Evolutionary conservation across 2,797 vertebrate species (phyloP).

Genomic region (Microctenopoma steveboyesi): DNA sequence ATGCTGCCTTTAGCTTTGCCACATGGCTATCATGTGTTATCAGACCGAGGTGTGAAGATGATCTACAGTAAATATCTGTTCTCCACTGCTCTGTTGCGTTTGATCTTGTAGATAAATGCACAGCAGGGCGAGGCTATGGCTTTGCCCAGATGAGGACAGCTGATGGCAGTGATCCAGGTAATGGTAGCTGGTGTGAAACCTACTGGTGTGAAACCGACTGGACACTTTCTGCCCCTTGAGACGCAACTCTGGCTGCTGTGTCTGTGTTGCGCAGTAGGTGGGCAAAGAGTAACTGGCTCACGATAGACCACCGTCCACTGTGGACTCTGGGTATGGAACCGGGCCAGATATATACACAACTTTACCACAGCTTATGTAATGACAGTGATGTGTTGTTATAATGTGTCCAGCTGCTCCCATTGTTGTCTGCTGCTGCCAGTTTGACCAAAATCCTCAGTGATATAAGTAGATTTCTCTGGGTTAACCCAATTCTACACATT

Average conservation of each 20-base stretch:
- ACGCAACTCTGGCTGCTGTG: slow-evolving; percentile 65
- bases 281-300: slow-evolving; percentile 75
- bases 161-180: background rate
- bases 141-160: slow-evolving; percentile 1
- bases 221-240: slow-evolving; percentile 63
- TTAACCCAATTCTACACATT: too few relatives aligned
- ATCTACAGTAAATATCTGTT: too few relatives aligned
- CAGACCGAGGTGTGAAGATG: too few relatives aligned
- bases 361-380: background rate
- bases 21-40: background rate
- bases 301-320: slow-evolving; percentile 60
- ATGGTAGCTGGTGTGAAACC: slow-evolving; percentile 24
- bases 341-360: slow-evolving; percentile 63
- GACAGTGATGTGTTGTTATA: too few relatives aligned
- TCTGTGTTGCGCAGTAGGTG: slow-evolving; percentile 65
- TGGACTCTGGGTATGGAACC: slow-evolving; percentile 76
- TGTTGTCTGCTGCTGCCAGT: too few relatives aligned
- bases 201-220: background rate
- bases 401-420: too few relatives aligned
- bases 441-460: background rate
- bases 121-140: background rate
- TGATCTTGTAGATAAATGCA: slow-evolving; percentile 20
- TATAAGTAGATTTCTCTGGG: too few relatives aligned
- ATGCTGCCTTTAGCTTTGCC: background rate
- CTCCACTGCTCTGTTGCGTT: background rate